Evolutionary conservation across 2,888 invertebrate genomes (phyloP).

Genomic region (Phortica okadai): DNA sequence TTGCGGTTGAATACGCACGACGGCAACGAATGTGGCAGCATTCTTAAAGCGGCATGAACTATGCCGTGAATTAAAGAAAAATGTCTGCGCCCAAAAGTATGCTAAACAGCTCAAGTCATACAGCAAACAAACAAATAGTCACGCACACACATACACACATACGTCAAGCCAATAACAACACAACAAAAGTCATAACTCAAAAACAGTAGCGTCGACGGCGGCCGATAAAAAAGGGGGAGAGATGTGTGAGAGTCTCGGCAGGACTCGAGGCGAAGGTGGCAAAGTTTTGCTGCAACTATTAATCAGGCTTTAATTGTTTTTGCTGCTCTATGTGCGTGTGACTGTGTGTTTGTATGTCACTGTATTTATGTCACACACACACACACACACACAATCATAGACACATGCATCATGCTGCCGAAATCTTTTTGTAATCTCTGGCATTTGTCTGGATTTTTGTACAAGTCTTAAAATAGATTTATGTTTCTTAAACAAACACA

Average conservation of each 20-base stretch:
- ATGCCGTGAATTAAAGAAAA: slow-evolving; percentile 45
- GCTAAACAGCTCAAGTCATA: slow-evolving; percentile 55
- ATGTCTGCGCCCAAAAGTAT: slow-evolving; percentile 59
- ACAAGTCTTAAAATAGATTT: slow-evolving; percentile 68
- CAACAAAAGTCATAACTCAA: slow-evolving; percentile 70
- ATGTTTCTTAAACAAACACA: slow-evolving; percentile 54
- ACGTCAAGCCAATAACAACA: slow-evolving; percentile 37
- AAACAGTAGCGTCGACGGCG: slow-evolving; percentile 24
- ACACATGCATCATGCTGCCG: slow-evolving; percentile 68
- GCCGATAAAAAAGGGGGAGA: neutral
- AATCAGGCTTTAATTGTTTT: slow-evolving; percentile 70
- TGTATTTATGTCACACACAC: slow-evolving; percentile 34
- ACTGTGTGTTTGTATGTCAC: neutral
- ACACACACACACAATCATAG: slow-evolving; percentile 39
- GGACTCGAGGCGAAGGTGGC: neutral
- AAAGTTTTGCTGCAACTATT: slow-evolving; percentile 60
- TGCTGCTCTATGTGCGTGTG: slow-evolving; percentile 31
- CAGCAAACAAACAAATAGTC: neutral
- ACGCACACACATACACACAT: slow-evolving; percentile 16
- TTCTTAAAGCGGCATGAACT: slow-evolving; percentile 54
- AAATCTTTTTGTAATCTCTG: slow-evolving; percentile 71
- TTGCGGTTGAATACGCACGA: slow-evolving; percentile 20
- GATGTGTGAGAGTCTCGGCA: neutral
- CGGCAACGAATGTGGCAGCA: slow-evolving; percentile 45
- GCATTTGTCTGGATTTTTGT: slow-evolving; percentile 69